Evolutionary conservation across 2,888 invertebrate genomes (phyloP), one percentile per base, ranked within the genome.

Genomic region (Agrochola litura): DNA sequence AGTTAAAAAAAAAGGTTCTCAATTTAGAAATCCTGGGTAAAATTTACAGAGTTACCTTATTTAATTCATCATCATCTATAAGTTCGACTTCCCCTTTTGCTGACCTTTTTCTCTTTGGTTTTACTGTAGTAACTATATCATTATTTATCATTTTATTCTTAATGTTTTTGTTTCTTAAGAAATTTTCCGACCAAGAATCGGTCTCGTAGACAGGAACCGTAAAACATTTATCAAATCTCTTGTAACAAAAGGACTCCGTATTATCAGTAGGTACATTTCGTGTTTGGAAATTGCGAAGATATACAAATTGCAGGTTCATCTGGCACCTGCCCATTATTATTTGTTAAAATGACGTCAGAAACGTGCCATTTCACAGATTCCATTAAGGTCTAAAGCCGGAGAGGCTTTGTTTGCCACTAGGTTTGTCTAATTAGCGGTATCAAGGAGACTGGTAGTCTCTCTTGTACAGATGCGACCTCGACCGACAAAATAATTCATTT

Each of bases 391-490:
- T 79, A 76, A 82, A 80, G 86, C 77, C 78, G 74, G 77, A 72
- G 81, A 77, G 85, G 87, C 91, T 91, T 92, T 93, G 93, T 92
- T 92, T 92, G 84, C 86, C 77, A 86, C 89, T 89, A 90, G 85
- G 90, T 89, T 89, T 87, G 88, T 91, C 90, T 93, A 94, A 94
- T 95, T 93, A 94, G 91, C 90, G 88, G 91, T 92, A 93, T 93
- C 91, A 91, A 90, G 88, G 84, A 86, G 83, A 84, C 84, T 81
- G 79, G 78, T 79, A 79, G 83, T 65, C 82, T 84, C 84, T 85
- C 90, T 87, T 89, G 88, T 89, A 81, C 78, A 78, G 81, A 86
- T 73, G 83, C 80, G 77, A 79, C 77, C 77, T 81, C 81, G 68
- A 71, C 80, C 83, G 88, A 83, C 86, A 88, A 90, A 90, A 90